These are phyloP conservation scores for Tribolium castaneum DNA, from an alignment of 1,140 invertebrate genomes.

Conservation along the genomic window DNA sequence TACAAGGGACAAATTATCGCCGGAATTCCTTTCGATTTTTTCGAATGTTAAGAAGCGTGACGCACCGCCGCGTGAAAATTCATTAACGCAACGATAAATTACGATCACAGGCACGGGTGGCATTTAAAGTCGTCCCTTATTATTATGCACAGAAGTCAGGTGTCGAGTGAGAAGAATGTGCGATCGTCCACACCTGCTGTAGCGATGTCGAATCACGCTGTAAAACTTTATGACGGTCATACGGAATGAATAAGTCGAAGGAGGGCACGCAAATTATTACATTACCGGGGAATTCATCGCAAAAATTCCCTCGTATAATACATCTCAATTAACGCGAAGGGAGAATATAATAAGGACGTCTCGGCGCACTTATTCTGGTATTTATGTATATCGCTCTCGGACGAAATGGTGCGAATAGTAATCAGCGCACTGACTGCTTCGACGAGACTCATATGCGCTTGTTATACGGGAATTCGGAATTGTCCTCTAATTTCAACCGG, in stretches of 20 bases:
- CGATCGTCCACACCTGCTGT: slow-evolving; percentile 32
- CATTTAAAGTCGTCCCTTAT: slow-evolving; percentile 32
- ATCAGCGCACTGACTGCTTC: slow-evolving; percentile 23
- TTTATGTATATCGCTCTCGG: slow-evolving; percentile 28
- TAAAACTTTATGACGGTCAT: slow-evolving; percentile 30
- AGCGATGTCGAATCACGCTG: slow-evolving; percentile 28
- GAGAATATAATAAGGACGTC: slow-evolving; percentile 28
- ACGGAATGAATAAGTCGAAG: slow-evolving; percentile 19
- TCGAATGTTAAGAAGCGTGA: neutral
- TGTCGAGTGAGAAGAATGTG: slow-evolving; percentile 24
- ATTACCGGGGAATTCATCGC: neutral
- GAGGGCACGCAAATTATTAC: slow-evolving; percentile 24
- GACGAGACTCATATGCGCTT: slow-evolving; percentile 8
- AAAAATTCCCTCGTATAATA: slow-evolving; percentile 34
- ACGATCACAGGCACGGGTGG: slow-evolving; percentile 24
- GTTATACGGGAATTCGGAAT: neutral
- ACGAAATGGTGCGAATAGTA: slow-evolving; percentile 39
- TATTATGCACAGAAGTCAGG: slow-evolving; percentile 32
- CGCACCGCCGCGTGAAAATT: slow-evolving; percentile 16
- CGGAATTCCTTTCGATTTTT: slow-evolving; percentile 7
- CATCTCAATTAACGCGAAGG: slow-evolving; percentile 36
- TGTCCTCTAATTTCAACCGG: neutral
- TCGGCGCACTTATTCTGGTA: slow-evolving; percentile 25
- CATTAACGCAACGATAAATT: slow-evolving; percentile 38
- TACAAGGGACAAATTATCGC: neutral